Evolutionary conservation across 2,113 vertebrate species (phyloP), one percentile per base, ranked within the genome.

Genomic region (Pristiophorus japonicus): DNA sequence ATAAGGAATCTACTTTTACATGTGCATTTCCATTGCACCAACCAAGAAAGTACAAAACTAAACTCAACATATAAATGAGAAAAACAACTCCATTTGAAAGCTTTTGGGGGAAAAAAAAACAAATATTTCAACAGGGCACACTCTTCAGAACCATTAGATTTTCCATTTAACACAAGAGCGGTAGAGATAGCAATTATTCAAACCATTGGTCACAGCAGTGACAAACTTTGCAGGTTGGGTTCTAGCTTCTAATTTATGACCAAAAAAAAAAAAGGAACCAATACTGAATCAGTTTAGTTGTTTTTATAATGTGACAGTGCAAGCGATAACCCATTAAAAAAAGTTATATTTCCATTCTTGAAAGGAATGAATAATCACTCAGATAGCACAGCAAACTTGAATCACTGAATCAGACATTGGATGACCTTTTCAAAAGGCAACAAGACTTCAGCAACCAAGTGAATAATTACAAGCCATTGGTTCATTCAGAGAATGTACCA

Each of bases 291-390:
- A 59, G 24, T 59, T 34, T 51, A 59, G 87, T 59, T 91, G 14
- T n/a, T 91, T 91, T 91, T 18, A 59, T 59, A 91, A 81, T 62
- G 88, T 7, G 59, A 91, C 59, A 5, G 34, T 63, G 20, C n/a
- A 92, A 92, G 88, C 88, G 42, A 92, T 38, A 91, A n/a, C 88
- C 59, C 88, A 63, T 92, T 27, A 24, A 20, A 63, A 63, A 63
- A 63, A n/a, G n/a, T 63, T 92, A 59, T n/a, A 63, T 63, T 42
- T 63, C 55, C 14, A 65, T 38, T 92, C n/a, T 6, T 12, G 30
- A 92, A 92, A n/a, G 59, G 38, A 92, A 38, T 92, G 88, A 63
- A 20, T 63, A 51, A 87, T 30, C 45, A 38, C 30, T 65, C 88
- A 22, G 20, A 4, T 4, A 59, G 51, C 27, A 4, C 59, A 38